Conservation (phyloP, 2,113 vertebrate genomes). For the Mola mola region DNA sequence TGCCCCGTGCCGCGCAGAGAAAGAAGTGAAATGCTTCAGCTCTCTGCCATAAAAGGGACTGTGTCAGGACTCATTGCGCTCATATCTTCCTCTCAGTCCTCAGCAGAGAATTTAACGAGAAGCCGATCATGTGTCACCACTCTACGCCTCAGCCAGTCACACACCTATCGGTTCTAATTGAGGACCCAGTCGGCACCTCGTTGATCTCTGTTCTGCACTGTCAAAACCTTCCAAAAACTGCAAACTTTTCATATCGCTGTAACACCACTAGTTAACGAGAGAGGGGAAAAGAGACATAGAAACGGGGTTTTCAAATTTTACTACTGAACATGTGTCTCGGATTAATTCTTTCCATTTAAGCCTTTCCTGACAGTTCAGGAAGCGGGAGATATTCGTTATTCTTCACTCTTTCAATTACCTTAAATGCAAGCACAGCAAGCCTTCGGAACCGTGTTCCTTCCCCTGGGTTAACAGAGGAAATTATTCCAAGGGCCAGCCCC, state of each 20-base stretch:
- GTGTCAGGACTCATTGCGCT: conserved; percentile 26
- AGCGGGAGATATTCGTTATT: conserved; percentile 30
- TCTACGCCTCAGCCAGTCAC: conserved; percentile 59
- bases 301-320: conserved; percentile 16
- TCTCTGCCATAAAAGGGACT: conserved; percentile 13
- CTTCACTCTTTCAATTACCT: conserved; percentile 50
- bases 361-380: conserved; percentile 39
- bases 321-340: conserved; percentile 21
- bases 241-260: conserved; percentile 38
- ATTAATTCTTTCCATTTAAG: conserved; percentile 51
- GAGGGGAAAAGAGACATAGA: conserved; percentile 19
- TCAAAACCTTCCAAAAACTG: conserved; percentile 29
- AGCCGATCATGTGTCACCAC: conserved; percentile 60
- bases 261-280: conserved; percentile 30
- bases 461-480: conserved; percentile 44
- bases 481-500: conserved; percentile 26
- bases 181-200: conserved; percentile 41
- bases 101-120: conserved; percentile 46
- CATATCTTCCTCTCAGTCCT: conserved; percentile 25
- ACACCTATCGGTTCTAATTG: conserved; percentile 50
- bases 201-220: conserved; percentile 33
- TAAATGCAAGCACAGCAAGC: conserved; percentile 26
- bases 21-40: conserved; percentile 8
- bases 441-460: not conserved
- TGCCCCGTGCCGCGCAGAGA: conserved; percentile 28